These are phyloP conservation scores for Chrysolina americana DNA, from an alignment of 2,888 invertebrate genomes.

Conservation along the genomic window DNA sequence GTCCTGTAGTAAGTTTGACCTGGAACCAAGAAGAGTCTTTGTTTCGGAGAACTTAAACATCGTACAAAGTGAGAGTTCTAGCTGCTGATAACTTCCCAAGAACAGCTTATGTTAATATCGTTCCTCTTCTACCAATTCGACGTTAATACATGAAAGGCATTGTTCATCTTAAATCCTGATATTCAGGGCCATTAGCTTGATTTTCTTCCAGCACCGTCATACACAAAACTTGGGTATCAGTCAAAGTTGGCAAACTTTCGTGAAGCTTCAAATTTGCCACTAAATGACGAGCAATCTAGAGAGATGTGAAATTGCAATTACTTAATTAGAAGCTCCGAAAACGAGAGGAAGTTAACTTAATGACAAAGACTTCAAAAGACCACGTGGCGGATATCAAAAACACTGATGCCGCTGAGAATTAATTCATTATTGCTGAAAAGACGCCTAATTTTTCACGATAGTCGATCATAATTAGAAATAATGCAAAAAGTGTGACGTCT, in stretches of 20 bases:
- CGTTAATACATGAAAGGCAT: slow-evolving; percentile 10
- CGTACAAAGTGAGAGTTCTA: background rate
- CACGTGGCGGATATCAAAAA: slow-evolving; percentile 48
- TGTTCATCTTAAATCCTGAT: slow-evolving; percentile 16
- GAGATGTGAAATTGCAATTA: slow-evolving; percentile 65
- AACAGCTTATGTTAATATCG: background rate
- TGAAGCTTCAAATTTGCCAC: slow-evolving; percentile 52
- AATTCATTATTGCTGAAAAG: slow-evolving; percentile 39
- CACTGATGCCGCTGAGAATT: slow-evolving; percentile 45
- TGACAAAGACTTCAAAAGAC: slow-evolving; percentile 60
- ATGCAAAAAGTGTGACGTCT: slow-evolving; percentile 33
- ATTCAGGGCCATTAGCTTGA: slow-evolving; percentile 17
- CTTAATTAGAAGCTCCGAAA: slow-evolving; percentile 64
- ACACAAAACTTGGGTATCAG: slow-evolving; percentile 42
- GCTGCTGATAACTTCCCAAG: slow-evolving; percentile 9
- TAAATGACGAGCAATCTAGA: slow-evolving; percentile 57
- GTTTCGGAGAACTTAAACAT: background rate
- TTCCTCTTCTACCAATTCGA: background rate
- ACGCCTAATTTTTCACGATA: slow-evolving; percentile 37
- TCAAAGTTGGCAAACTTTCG: slow-evolving; percentile 50
- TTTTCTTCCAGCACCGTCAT: slow-evolving; percentile 19
- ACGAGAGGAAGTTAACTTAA: slow-evolving; percentile 64
- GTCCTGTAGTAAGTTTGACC: background rate
- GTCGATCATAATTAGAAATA: slow-evolving; percentile 34
- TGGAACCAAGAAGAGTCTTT: background rate